These are phyloP conservation scores for Lathamus discolor DNA, from an alignment of 2,113 vertebrate genomes.

Conservation along the genomic window DNA sequence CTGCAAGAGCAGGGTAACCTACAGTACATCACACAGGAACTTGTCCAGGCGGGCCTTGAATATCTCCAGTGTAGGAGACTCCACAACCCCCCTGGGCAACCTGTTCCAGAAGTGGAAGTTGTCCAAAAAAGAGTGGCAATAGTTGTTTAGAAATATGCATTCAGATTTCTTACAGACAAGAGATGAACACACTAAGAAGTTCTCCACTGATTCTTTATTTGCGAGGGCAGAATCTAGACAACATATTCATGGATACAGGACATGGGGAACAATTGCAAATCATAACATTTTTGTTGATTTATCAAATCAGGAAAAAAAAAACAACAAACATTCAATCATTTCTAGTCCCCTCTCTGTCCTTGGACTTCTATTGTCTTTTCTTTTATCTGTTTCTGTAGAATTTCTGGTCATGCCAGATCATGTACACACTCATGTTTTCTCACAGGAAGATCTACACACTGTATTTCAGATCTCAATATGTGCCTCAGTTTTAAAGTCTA, in stretches of 20 bases:
- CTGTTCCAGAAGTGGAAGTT: background rate
- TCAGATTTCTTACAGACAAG: background rate
- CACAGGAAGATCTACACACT: background rate
- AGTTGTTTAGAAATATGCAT: background rate
- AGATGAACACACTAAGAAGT: rapidly evolving
- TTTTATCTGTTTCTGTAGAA: background rate
- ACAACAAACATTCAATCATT: background rate
- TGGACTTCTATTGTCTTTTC: background rate
- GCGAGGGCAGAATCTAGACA: background rate
- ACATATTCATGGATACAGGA: background rate
- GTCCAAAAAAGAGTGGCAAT: background rate
- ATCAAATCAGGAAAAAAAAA: background rate
- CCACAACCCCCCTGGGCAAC: too few species aligned
- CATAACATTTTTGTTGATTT: background rate
- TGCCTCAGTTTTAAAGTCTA: background rate
- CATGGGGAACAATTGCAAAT: background rate
- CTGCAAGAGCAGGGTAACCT: too few species aligned
- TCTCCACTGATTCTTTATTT: background rate
- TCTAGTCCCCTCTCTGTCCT: background rate
- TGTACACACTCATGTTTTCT: background rate
- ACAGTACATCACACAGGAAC: too few species aligned
- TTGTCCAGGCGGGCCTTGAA: too few species aligned
- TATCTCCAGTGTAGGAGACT: too few species aligned
- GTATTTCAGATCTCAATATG: background rate
- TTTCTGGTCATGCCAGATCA: background rate